Evolutionary conservation across 1,140 invertebrate genomes (phyloP).

Genomic region (Drosophila sucinea): DNA sequence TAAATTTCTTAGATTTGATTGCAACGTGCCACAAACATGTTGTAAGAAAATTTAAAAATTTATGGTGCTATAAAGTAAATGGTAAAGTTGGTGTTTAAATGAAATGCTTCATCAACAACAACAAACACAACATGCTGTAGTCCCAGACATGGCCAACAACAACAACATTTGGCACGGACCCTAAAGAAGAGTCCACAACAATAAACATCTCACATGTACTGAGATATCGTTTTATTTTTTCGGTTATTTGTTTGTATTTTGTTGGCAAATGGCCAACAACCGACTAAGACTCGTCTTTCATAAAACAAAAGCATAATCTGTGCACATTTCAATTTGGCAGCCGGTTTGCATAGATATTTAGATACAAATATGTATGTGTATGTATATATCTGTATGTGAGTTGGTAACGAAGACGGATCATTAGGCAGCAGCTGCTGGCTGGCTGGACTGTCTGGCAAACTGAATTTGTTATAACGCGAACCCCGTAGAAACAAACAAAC

Average conservation of each 20-base stretch:
- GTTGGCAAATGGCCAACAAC: constrained; percentile 58
- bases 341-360: constrained; percentile 55
- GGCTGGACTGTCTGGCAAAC: constrained; percentile 53
- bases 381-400: constrained; percentile 22
- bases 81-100: constrained; percentile 43
- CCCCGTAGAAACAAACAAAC: constrained; percentile 21
- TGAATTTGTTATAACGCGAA: constrained; percentile 75
- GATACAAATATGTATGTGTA: background rate
- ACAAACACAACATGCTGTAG: constrained; percentile 40
- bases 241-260: background rate
- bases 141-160: constrained; percentile 45
- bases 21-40: constrained; percentile 13
- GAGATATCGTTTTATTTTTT: constrained; percentile 33
- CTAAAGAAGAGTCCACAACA: constrained; percentile 15
- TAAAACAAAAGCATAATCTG: constrained; percentile 50
- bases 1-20: background rate
- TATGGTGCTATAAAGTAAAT: constrained; percentile 41
- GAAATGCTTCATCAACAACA: constrained; percentile 1
- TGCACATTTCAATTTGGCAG: constrained; percentile 73
- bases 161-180: constrained; percentile 39
- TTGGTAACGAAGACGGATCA: constrained; percentile 66
- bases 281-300: constrained; percentile 7
- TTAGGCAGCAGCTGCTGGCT: constrained; percentile 56
- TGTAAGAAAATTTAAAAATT: constrained; percentile 36
- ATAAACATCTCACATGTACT: constrained; percentile 29